Base-by-base conservation (phyloP, 2,113 vertebrate genomes). In the Nothobranchius furzeri region DNA sequence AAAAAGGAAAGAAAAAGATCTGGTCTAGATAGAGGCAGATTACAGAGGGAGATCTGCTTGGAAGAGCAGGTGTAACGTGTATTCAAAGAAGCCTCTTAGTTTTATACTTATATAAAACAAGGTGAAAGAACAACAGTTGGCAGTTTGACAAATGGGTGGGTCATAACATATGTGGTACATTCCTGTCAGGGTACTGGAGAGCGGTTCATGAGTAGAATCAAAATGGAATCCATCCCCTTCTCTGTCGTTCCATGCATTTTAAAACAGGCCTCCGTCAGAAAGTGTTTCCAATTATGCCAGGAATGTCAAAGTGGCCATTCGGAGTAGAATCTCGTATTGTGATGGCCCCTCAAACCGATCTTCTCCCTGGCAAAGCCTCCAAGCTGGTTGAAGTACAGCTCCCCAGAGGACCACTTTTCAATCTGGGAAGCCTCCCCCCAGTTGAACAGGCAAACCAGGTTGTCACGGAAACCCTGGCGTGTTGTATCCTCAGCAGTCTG, bases 361-460 rank as follows among this genome's bases (percentile, higher is more conserved):
- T 75, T 78, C 82, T 82, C 67, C 55, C 70, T 81, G 86, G 83
- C 73, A 73, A 79, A 80, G 83, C 87, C 85, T 87, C 80, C 61
- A 15, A 76, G 81, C 85, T 73, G 17, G 68, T 56, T 86, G 85
- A 83, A 85, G 87, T 90, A 88, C 86, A 49, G 81, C 79, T 84
- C 87, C 91, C 89, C 79, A 14, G 84, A 90, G 87, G 89, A 90
- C 84, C 82, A 86, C 89, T 87, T 90, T 82, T 91, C 89, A 91
- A 85, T 92, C 88, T 88, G 75, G 64, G 82, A 87, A 63, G 73
- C 75, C 69, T 73, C 45, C 15, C 51, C 53, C 76, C 65, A 80
- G 89, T 88, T 89, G 88, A 89, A 89, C 73, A 58, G 75, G 60
- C 76, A 75, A 70, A 66, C 60, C 64, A 52, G 87, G 89, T 92